Percentiles rank a stretch among this genome's conserved stretches.
phyloP scores from a whole-genome alignment of 2,888 invertebrate species.

The Dicycla oo region DNA sequence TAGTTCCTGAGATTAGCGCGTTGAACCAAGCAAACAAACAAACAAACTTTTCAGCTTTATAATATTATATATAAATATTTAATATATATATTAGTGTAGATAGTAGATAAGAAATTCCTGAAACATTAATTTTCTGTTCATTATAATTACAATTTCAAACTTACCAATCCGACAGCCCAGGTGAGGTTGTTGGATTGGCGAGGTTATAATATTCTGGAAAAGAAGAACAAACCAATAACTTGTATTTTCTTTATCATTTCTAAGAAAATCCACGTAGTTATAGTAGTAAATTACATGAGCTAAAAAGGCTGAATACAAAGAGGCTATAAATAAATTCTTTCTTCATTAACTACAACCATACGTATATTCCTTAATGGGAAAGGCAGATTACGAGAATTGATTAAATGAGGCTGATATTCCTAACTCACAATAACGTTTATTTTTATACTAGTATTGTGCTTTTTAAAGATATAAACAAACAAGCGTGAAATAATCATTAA shows the following conservation, averaged over 20 bases:
- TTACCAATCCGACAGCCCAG: neutral
- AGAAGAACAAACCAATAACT: neutral
- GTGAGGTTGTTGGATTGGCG: too few species aligned
- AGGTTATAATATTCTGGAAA: neutral
- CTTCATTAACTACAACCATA: constrained; percentile 39
- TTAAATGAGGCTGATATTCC: constrained; percentile 1
- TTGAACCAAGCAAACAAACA: too few species aligned
- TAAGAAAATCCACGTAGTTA: neutral
- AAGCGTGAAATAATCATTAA: too few species aligned
- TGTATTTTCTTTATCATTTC: neutral
- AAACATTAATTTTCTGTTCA: neutral
- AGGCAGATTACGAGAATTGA: constrained; percentile 13
- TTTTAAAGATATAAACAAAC: neutral
- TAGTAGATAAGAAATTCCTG: neutral
- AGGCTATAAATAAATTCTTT: constrained; percentile 45
- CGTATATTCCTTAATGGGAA: constrained; percentile 15
- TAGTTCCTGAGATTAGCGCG: too few species aligned
- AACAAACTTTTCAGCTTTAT: too few species aligned
- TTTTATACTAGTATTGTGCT: too few species aligned
- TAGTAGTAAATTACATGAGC: neutral
- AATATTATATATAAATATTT: too few species aligned
- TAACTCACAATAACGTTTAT: constrained; percentile 10
- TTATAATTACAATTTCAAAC: neutral
- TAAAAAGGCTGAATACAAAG: constrained; percentile 19
- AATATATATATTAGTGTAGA: too few species aligned